Evolutionary conservation across 2,113 vertebrate genomes (phyloP).

Genomic region (Mesoclemmys tuberculata): DNA sequence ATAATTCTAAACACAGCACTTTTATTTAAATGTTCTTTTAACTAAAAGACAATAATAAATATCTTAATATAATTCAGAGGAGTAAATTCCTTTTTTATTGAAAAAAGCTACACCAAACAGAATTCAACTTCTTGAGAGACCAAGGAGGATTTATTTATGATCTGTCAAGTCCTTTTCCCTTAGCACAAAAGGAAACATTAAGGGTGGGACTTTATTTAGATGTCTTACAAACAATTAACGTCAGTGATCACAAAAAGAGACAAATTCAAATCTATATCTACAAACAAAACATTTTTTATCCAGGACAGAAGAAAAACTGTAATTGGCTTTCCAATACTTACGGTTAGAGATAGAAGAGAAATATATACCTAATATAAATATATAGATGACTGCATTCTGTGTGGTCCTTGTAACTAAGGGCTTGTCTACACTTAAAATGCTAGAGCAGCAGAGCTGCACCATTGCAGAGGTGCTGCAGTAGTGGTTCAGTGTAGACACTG

Average conservation of each 20-base stretch:
- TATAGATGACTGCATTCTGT: not conserved
- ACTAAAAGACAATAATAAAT: constrained; percentile 20
- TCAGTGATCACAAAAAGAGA: not conserved
- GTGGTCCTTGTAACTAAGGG: not conserved
- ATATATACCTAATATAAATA: not conserved
- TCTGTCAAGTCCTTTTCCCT: constrained; percentile 63
- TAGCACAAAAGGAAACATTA: constrained; percentile 40
- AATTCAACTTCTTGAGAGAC: constrained; percentile 66
- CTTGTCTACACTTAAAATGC: not conserved
- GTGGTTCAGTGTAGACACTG: not conserved
- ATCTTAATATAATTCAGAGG: constrained; percentile 51
- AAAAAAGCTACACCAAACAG: constrained; percentile 24
- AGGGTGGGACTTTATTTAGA: constrained; percentile 49
- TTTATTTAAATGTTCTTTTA: not conserved
- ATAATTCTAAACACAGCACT: not conserved
- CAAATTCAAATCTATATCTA: not conserved
- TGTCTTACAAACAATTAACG: not conserved
- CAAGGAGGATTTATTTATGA: constrained; percentile 28
- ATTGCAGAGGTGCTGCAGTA: not conserved
- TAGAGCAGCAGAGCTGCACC: too few relatives aligned
- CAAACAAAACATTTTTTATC: not conserved
- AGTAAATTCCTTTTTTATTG: not conserved
- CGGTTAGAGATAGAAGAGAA: not conserved
- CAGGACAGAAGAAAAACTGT: not conserved
- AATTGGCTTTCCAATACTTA: not conserved